A percentile compares a stretch with the other conserved stretches of the same genome.
These are phyloP conservation scores for Clamator glandarius DNA, from an alignment of 2,797 vertebrate genomes.

Conservation along the genomic window DNA sequence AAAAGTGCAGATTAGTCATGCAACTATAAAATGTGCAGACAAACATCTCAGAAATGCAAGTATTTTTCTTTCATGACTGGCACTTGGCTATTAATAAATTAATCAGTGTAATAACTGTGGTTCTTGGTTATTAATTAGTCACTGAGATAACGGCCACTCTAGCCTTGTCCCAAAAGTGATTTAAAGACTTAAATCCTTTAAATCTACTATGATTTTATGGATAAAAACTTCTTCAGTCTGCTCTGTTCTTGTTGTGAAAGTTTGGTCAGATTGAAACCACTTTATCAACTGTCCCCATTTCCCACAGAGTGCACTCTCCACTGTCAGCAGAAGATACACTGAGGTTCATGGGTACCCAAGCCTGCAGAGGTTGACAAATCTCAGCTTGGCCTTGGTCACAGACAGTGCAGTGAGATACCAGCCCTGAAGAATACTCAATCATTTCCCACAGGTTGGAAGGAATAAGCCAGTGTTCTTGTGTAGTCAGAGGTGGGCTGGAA, in stretches of 20 bases:
- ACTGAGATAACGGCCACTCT: not conserved
- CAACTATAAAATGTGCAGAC: not conserved
- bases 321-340: not conserved
- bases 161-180: not conserved
- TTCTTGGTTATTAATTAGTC: not conserved
- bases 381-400: not conserved
- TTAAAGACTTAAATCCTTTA: not conserved
- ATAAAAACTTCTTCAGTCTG: not conserved
- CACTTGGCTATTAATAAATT: conserved; percentile 7
- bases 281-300: not conserved
- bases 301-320: not conserved
- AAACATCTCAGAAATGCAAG: not conserved
- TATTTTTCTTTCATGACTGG: not conserved
- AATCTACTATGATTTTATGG: not conserved
- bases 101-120: not conserved
- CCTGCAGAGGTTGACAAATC: not conserved
- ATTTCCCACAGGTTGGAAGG: not conserved
- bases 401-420: not conserved
- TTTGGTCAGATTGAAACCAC: not conserved
- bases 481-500: not conserved
- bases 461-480: not conserved
- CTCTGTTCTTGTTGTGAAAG: not conserved
- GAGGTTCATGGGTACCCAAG: not conserved
- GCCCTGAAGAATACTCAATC: not conserved
- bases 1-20: not conserved